Evolutionary conservation across 2,888 invertebrate species (phyloP), one percentile per base, ranked within the genome.

Genomic region (Apamea crenata): DNA sequence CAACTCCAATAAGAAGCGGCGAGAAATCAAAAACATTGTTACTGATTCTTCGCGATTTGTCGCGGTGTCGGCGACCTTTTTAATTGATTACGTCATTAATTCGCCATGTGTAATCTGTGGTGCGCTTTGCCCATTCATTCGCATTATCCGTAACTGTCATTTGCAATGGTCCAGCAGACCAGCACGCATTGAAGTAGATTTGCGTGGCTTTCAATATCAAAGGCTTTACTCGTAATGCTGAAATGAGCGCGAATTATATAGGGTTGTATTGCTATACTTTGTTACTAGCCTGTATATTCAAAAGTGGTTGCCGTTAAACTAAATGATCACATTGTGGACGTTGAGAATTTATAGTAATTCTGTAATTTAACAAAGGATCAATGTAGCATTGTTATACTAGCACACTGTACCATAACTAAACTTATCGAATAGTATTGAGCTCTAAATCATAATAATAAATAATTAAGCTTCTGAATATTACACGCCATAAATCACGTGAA

Each of bases 21-120:
- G 53, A 81, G 74, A 72, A 84, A 74, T 81, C 74, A 36, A 12
- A 53, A 61, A 40, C 69, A 70, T 70, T 78, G 72, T 66, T 16
- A 73, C 25, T 67, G 53, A 74, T 68, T 85, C 32, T 61, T 12
- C 12, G 21, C 67, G 16, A 79, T 77, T 82, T 47, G 71, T 69
- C 36, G 25, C 74, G 47, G 67, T 81, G 67, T 71, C 74, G n/a
- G 47, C 56, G 75, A 83, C 75, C 76, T 65, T 74, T 86, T 83
- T 83, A 85, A 85, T 85, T 80, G 75, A n/a, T 83, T 86, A 78
- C 77, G 53, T 81, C 74, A 77, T 80, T 71, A 56, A 80, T 81
- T 78, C 18, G 63, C 53, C 25, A 66, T 68, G 70, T 56, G 29
- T 80, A 76, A 86, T 86, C 76, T 72, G 74, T 74, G 47, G 50